A percentile compares a stretch with the other conserved stretches of the same genome.
These are phyloP conservation scores for Alviniconcha marisindica DNA, from an alignment of 1,140 invertebrate genomes.

Conservation along the genomic window DNA sequence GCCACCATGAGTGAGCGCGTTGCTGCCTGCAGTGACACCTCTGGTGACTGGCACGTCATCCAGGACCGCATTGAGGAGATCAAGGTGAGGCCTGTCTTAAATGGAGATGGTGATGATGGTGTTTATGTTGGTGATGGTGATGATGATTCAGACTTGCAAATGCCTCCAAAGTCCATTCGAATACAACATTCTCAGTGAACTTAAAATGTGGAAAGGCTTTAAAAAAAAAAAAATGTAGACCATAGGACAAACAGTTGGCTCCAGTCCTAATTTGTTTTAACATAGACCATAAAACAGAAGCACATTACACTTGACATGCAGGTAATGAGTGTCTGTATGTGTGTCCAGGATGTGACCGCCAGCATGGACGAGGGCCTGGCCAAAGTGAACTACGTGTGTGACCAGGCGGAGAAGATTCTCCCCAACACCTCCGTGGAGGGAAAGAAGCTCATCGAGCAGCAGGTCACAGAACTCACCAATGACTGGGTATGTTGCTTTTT, in stretches of 20 bases:
- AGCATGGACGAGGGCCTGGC: conserved; percentile 71
- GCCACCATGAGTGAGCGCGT: conserved; percentile 64
- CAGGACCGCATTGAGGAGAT: conserved; percentile 69
- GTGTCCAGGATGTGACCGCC: conserved; percentile 65
- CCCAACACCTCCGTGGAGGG: conserved; percentile 90
- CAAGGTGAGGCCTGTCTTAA: conserved; percentile 56
- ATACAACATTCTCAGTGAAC: no score
- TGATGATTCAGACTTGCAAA: no score
- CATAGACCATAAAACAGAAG: no score
- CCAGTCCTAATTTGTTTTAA: no score
- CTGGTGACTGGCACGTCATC: conserved; percentile 69
- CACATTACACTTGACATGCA: not conserved
- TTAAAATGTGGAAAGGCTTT: no score
- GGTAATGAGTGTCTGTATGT: not conserved
- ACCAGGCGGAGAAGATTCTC: conserved; percentile 87
- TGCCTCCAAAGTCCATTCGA: no score
- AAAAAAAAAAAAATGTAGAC: not conserved
- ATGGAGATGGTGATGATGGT: not conserved
- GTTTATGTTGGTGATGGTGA: no score
- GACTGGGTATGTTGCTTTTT: conserved; percentile 86
- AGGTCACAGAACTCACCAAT: conserved; percentile 88
- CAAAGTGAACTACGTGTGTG: conserved; percentile 76
- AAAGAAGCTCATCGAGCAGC: conserved; percentile 88
- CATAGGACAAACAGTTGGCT: not conserved
- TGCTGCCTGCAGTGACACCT: conserved; percentile 66